Conservation (phyloP, 2,888 invertebrate species). For the Tetragonisca angustula region DNA sequence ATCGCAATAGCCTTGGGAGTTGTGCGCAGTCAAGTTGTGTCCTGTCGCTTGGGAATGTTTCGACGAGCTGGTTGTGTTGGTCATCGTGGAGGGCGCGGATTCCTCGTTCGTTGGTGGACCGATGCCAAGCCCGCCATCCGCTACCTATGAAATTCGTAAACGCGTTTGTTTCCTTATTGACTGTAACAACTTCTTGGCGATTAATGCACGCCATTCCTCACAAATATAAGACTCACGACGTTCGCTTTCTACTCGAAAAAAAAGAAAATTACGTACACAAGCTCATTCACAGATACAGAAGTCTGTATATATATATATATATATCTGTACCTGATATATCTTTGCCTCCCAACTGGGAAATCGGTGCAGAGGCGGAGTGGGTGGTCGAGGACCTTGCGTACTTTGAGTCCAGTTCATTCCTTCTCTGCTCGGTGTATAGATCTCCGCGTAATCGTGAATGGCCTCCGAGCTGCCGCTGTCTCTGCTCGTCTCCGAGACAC, state of each 20-base stretch:
- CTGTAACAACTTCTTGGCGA: conserved; percentile 26
- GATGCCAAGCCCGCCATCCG: conserved; percentile 82
- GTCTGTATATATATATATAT: not conserved
- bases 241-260: not conserved
- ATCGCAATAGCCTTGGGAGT: conserved; percentile 93
- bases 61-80: conserved; percentile 80
- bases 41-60: conserved; percentile 82
- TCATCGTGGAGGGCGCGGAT: conserved; percentile 79
- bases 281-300: no score
- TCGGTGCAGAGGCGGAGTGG: conserved; percentile 95
- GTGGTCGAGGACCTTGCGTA: conserved; percentile 87
- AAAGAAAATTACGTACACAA: not conserved
- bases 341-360: conserved; percentile 98
- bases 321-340: conserved; percentile 92
- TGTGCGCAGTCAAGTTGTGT: conserved; percentile 83
- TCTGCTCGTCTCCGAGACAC: conserved; percentile 77
- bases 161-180: conserved; percentile 30
- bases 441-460: conserved; percentile 96
- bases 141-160: conserved; percentile 74
- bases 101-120: conserved; percentile 82
- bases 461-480: conserved; percentile 84
- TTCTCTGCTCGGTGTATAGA: conserved; percentile 96
- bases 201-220: no score
- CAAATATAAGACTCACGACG: not conserved
- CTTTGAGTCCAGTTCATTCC: conserved; percentile 85